phyloP scores from a whole-genome alignment of 2,113 vertebrate species.

The Polypterus senegalus region DNA sequence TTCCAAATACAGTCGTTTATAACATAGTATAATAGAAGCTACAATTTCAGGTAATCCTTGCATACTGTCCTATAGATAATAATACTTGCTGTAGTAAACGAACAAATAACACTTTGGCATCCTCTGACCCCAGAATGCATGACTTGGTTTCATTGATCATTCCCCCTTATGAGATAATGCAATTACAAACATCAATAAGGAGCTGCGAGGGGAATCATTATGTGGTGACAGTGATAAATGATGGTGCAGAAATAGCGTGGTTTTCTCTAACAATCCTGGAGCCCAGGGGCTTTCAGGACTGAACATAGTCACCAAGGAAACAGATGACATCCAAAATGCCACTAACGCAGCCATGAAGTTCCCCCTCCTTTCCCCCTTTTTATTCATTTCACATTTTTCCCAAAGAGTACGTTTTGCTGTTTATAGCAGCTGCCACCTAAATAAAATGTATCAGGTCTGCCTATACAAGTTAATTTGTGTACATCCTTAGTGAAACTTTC shows the following conservation, averaged over 20 bases:
- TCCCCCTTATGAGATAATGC: slow-evolving; percentile 95
- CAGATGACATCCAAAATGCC: slow-evolving; percentile 95
- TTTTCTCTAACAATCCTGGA: slow-evolving; percentile 74
- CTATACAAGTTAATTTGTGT: too few relatives aligned
- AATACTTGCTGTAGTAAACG: slow-evolving; percentile 63
- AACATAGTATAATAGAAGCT: too few relatives aligned
- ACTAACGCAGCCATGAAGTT: slow-evolving; percentile 65
- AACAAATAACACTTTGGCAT: slow-evolving; percentile 68
- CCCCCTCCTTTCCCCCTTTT: slow-evolving; percentile 53
- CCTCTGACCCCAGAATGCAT: slow-evolving; percentile 76
- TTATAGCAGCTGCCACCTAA: slow-evolving; percentile 67
- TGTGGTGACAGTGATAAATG: slow-evolving; percentile 99
- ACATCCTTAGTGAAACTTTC: too few relatives aligned
- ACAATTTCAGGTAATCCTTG: slow-evolving; percentile 27
- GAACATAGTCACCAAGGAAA: slow-evolving; percentile 90
- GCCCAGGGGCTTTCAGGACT: slow-evolving; percentile 83
- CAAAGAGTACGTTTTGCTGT: slow-evolving; percentile 68
- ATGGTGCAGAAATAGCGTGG: slow-evolving; percentile 86
- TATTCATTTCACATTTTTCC: slow-evolving; percentile 30
- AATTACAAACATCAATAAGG: slow-evolving; percentile 99
- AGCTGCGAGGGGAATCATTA: slow-evolving; percentile 98
- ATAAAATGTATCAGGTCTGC: slow-evolving; percentile 3
- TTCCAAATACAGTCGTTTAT: too few relatives aligned
- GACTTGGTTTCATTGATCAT: slow-evolving; percentile 86
- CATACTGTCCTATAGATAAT: slow-evolving; percentile 53